Evolutionary conservation across 1,140 invertebrate genomes (phyloP), one percentile per base, ranked within the genome.

Genomic region (Eurosta solidaginis): DNA sequence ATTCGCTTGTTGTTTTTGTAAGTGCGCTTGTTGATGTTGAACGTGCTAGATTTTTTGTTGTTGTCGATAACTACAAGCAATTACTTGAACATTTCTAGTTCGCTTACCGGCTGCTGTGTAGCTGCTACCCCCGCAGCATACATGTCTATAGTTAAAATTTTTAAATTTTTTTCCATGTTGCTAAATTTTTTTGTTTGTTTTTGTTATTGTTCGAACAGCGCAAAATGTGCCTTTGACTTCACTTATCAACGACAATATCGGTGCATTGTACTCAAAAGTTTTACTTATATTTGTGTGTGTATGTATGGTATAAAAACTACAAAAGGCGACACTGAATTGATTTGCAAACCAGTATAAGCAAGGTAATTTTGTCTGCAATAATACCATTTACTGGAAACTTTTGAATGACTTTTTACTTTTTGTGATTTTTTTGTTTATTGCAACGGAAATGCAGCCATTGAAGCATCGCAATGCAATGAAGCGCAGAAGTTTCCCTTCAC

Each of bases 41-140:
- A n/a, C n/a, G n/a, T n/a, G n/a, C n/a, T n/a, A n/a, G n/a, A n/a
- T n/a, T 29, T 54, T 10, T 54, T 29, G 9, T 54, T 42, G 17
- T 68, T 68, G 59, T 40, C 40, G 59, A 42, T 68, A 42, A 68
- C 33, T 68, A 68, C 59, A 68, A 68, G 33, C 33, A 40, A 42
- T 42, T 68, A 68, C 59, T 20, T 14, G 59, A 36, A 17, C 22
- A 20, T 68, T 68, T 68, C 33, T 68, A 68, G 59, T 68, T 2
- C 5, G 59, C 59, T 68, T 68, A 33, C 59, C 59, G 59, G 59
- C 59, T 68, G 59, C 33, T 40, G 59, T 20, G 14, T n/a, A n/a
- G 33, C 59, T 40, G 33, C 59, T 20, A n/a, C n/a, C 59, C 54
- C 29, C 59, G n/a, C 59, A 33, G 29, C 33, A 20, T 29, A 36